Percentiles rank a stretch among this genome's conserved stretches.
phyloP scores from a whole-genome alignment of 2,113 vertebrate genomes.

The Psittacula cyanocephala region DNA sequence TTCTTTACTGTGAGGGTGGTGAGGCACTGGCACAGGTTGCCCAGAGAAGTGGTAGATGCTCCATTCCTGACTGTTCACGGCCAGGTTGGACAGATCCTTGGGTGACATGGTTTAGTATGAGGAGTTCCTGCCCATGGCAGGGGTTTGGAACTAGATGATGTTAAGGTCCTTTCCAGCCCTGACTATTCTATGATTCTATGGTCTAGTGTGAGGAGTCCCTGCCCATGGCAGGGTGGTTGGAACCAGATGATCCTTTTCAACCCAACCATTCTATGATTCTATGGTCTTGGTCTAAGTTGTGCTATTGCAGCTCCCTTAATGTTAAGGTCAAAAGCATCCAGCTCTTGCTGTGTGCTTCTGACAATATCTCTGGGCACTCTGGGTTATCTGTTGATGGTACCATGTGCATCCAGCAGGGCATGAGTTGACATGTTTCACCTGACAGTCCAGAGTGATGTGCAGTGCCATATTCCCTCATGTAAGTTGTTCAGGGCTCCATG shows the following conservation, averaged over 20 bases:
- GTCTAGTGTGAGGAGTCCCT: neutral
- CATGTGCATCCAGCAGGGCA: neutral
- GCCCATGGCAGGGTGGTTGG: neutral
- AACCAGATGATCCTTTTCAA: neutral
- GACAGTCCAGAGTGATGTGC: too few species aligned
- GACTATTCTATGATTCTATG: neutral
- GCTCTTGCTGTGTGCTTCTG: neutral
- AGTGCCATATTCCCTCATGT: fast-evolving
- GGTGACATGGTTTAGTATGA: neutral
- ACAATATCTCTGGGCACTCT: neutral
- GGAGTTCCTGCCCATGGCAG: neutral
- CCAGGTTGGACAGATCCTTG: neutral
- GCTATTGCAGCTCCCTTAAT: neutral
- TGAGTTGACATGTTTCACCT: neutral
- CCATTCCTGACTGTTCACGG: neutral
- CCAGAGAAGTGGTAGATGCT: neutral
- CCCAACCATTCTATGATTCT: neutral
- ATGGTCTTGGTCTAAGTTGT: too few species aligned
- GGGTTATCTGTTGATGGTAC: neutral
- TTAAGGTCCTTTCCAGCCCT: neutral
- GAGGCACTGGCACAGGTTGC: neutral
- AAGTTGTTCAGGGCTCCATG: neutral
- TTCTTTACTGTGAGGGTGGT: too few species aligned
- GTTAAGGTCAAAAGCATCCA: neutral
- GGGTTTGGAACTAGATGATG: too few species aligned